phyloP scores from a whole-genome alignment of 2,888 invertebrate species.

The Pristionchus mayeri region DNA sequence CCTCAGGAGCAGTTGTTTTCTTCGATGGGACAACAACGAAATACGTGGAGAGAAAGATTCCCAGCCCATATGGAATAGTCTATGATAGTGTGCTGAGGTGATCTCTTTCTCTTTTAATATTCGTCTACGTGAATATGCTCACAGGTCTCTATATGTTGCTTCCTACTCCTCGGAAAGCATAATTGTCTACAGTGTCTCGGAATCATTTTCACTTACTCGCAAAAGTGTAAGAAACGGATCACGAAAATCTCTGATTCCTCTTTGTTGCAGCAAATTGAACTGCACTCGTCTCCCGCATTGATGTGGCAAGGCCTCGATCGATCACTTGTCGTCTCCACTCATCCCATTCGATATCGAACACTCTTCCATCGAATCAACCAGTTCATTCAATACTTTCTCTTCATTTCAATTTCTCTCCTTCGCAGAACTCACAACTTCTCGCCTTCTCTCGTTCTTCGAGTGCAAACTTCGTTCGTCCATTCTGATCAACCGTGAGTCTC shows the following conservation, averaged over 20 bases:
- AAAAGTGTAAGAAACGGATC: background rate
- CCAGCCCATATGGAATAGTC: constrained; percentile 26
- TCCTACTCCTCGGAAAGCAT: background rate
- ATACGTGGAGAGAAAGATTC: constrained; percentile 33
- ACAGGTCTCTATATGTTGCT: constrained; percentile 34
- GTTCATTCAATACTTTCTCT: background rate
- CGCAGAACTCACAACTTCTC: background rate
- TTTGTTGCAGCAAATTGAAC: background rate
- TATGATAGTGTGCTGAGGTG: constrained; percentile 11
- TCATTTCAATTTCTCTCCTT: background rate
- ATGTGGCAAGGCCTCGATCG: constrained; percentile 1
- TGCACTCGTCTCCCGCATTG: constrained; percentile 2
- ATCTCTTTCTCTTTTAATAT: background rate
- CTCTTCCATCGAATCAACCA: constrained; percentile 23
- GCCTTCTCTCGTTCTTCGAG: constrained; percentile 40
- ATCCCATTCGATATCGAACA: constrained; percentile 29
- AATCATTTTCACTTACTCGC: background rate
- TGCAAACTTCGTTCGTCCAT: background rate
- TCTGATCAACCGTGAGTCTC: background rate
- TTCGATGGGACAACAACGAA: constrained; percentile 36
- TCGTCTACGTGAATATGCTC: background rate
- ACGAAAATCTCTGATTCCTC: background rate
- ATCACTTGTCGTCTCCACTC: constrained; percentile 19
- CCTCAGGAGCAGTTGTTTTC: constrained; percentile 18
- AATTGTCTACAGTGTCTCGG: background rate